These are phyloP conservation scores for Mesembrinibis cayennensis DNA, from an alignment of 2,113 vertebrate species.

Conservation along the genomic window DNA sequence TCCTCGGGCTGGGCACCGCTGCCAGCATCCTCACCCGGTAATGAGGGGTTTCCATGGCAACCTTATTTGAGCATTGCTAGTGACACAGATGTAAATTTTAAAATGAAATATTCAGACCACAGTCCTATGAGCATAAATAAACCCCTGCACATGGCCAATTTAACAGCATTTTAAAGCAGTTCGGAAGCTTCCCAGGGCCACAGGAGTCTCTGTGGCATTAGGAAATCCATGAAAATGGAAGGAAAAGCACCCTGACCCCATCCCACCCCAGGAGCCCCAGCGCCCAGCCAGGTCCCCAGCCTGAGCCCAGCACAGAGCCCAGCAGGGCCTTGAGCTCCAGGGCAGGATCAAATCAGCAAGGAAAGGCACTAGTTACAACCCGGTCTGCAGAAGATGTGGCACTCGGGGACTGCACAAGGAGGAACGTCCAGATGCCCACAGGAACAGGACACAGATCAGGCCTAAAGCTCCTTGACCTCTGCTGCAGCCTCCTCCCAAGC, in stretches of 20 bases:
- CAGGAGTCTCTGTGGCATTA: background rate
- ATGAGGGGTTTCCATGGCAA: slow-evolving; percentile 77
- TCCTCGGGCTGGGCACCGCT: background rate
- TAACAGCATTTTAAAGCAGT: background rate
- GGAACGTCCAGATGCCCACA: too few species aligned
- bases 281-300: background rate
- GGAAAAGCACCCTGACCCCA: background rate
- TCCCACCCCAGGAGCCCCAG: background rate
- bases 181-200: background rate
- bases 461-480: background rate
- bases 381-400: background rate
- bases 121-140: slow-evolving; percentile 1
- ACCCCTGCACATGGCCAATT: slow-evolving; percentile 8
- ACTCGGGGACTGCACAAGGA: accelerated
- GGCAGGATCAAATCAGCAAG: background rate
- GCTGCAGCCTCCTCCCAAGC: background rate
- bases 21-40: slow-evolving; percentile 44
- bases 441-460: accelerated
- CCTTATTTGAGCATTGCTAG: slow-evolving; percentile 44
- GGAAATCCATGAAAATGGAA: background rate
- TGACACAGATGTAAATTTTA: slow-evolving; percentile 64
- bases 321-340: background rate
- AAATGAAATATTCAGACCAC: slow-evolving; percentile 60
- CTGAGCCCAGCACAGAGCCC: background rate
- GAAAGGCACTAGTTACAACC: background rate